Conservation (phyloP, 2,113 vertebrate species). For the Phylloscopus trochilus region DNA sequence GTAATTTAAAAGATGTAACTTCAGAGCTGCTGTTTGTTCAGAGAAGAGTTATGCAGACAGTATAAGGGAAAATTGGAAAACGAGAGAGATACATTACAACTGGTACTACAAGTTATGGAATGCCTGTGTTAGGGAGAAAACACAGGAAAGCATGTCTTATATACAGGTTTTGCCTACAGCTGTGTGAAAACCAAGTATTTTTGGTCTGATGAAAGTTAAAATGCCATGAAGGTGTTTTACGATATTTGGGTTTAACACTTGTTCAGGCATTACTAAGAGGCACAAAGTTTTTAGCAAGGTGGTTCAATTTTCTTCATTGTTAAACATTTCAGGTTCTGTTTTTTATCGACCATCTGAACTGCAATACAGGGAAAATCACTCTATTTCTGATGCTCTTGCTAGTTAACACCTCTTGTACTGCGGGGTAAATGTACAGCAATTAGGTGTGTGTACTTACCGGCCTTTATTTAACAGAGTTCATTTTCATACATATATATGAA, state of each 20-base stretch:
- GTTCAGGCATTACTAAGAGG: conserved; percentile 2
- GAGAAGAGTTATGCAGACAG: background rate
- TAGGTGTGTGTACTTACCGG: background rate
- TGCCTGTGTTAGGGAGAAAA: background rate
- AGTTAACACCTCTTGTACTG: conserved; percentile 26
- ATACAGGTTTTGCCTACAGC: background rate
- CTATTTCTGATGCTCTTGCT: conserved; percentile 35
- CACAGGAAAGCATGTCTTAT: background rate
- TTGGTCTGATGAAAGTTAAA: conserved; percentile 32
- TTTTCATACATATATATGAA: background rate
- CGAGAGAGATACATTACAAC: background rate
- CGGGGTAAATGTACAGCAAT: background rate
- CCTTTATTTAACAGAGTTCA: conserved; percentile 42
- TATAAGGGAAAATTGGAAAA: background rate
- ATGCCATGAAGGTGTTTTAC: background rate
- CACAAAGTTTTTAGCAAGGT: background rate
- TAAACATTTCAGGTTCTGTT: conserved; percentile 43
- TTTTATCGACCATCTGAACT: conserved; percentile 36
- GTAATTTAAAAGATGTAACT: background rate
- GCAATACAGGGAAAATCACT: conserved; percentile 50
- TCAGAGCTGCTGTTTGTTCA: background rate
- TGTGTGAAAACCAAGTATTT: conserved; percentile 28
- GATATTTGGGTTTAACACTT: conserved; percentile 27
- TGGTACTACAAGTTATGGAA: background rate
- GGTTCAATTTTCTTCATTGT: conserved; percentile 33